These are phyloP conservation scores for Phoxinus dragarum DNA, from an alignment of 2,797 vertebrate genomes.

Conservation along the genomic window DNA sequence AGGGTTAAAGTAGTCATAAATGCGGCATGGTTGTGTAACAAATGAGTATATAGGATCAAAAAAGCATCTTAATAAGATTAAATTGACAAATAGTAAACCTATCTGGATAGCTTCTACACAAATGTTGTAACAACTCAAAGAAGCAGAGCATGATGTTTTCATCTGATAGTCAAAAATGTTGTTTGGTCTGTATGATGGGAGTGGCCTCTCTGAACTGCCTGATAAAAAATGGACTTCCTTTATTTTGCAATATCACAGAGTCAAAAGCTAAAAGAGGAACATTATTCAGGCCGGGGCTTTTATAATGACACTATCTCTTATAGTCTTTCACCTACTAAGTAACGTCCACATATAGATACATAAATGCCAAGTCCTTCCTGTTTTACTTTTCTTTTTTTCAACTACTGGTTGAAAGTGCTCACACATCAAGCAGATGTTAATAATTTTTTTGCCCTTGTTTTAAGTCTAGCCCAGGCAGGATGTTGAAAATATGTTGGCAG, in stretches of 20 bases:
- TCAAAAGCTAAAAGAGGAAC: constrained; percentile 14
- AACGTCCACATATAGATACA: not conserved
- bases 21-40: not conserved
- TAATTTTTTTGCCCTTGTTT: not conserved
- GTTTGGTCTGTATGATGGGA: constrained; percentile 60
- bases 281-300: not conserved
- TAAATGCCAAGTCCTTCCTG: not conserved
- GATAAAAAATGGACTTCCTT: constrained; percentile 55
- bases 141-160: not conserved
- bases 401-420: not conserved
- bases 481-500: constrained; percentile 9
- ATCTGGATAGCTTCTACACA: not conserved
- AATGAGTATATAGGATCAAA: not conserved
- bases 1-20: not conserved
- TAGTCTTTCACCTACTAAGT: not conserved
- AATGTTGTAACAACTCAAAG: not conserved
- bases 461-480: not conserved
- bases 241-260: constrained; percentile 58
- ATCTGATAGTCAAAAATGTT: constrained; percentile 60
- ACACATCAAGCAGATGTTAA: not conserved
- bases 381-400: not conserved
- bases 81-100: not conserved
- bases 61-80: too few species aligned
- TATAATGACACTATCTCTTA: constrained; percentile 2
- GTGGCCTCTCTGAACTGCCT: constrained; percentile 56